Evolutionary conservation across 2,113 vertebrate species (phyloP).

Genomic region (Lampris incognitus): DNA sequence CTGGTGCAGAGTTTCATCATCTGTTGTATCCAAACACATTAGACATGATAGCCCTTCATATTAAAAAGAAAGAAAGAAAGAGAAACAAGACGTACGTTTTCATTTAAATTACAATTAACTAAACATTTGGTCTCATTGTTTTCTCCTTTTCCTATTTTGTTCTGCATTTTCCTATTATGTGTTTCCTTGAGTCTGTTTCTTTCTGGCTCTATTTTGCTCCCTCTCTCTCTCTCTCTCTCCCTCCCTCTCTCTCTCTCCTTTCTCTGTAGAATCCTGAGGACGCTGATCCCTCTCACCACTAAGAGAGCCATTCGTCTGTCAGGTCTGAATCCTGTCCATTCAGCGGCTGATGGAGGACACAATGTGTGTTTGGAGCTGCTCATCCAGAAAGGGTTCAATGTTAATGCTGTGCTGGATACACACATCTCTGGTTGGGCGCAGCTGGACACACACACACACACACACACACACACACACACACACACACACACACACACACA

Average conservation of each 20-base stretch:
- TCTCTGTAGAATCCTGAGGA: conserved; percentile 83
- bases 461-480: not conserved
- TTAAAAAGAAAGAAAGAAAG: conserved; percentile 9
- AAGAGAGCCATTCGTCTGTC: conserved; percentile 83
- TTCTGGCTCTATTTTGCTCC: conserved; percentile 26
- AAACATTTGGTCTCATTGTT: conserved; percentile 17
- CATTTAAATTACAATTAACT: conserved; percentile 59
- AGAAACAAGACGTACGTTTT: conserved; percentile 38
- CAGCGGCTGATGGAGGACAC: conserved; percentile 88
- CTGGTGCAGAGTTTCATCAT: not conserved
- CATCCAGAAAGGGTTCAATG: conserved; percentile 84
- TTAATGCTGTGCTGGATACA: conserved; percentile 80
- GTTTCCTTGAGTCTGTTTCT: conserved; percentile 23
- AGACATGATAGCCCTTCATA: not conserved
- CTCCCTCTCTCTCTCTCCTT: not conserved
- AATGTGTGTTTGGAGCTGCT: conserved; percentile 86
- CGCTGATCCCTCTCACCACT: conserved; percentile 86
- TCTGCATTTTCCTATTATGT: conserved; percentile 38
- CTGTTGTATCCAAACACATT: not conserved
- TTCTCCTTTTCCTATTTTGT: conserved; percentile 10
- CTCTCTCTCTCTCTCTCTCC: conserved; percentile 24
- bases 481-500: not conserved
- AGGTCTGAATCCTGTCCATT: conserved; percentile 86
- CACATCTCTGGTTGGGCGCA: conserved; percentile 80
- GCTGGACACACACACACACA: not conserved